A percentile compares a stretch with the other conserved stretches of the same genome.
These are phyloP conservation scores for Nomada goodeniana DNA, from an alignment of 2,888 invertebrate genomes.

Conservation along the genomic window DNA sequence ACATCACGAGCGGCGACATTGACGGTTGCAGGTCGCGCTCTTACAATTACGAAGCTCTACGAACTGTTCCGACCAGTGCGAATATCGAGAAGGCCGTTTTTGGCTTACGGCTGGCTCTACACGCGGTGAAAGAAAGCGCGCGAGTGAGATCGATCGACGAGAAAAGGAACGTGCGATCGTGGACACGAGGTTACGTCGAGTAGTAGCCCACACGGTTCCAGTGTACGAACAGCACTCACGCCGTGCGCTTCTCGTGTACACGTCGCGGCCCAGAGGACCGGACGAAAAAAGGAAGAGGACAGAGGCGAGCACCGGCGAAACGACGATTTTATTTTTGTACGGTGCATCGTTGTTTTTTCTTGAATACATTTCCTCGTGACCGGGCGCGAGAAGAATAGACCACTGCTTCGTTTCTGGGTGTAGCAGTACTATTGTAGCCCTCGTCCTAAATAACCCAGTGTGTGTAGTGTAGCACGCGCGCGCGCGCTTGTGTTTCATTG, in stretches of 20 bases:
- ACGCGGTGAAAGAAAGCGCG: slow-evolving; percentile 57
- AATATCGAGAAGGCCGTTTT: slow-evolving; percentile 65
- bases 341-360: slow-evolving; percentile 63
- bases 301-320: slow-evolving; percentile 48
- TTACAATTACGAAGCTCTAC: slow-evolving; percentile 46
- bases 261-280: slow-evolving; percentile 23
- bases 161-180: slow-evolving; percentile 45
- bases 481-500: slow-evolving; percentile 45
- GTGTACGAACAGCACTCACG: slow-evolving; percentile 51
- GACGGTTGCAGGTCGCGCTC: slow-evolving; percentile 49
- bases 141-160: slow-evolving; percentile 50
- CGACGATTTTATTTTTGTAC: slow-evolving; percentile 66
- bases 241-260: slow-evolving; percentile 36
- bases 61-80: slow-evolving; percentile 48
- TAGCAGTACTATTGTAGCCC: slow-evolving; percentile 25
- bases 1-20: slow-evolving; percentile 50
- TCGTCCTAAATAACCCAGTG: slow-evolving; percentile 42
- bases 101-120: slow-evolving; percentile 33
- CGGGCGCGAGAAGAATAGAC: slow-evolving; percentile 25
- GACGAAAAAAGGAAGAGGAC: slow-evolving; percentile 32
- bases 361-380: slow-evolving; percentile 42
- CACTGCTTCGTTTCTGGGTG: slow-evolving; percentile 19
- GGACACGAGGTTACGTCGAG: slow-evolving; percentile 53
- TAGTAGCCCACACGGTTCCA: slow-evolving; percentile 51
- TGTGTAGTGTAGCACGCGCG: slow-evolving; percentile 46